phyloP scores from a whole-genome alignment of 64 coral and sea anemone species.

The Porites australiensis region DNA sequence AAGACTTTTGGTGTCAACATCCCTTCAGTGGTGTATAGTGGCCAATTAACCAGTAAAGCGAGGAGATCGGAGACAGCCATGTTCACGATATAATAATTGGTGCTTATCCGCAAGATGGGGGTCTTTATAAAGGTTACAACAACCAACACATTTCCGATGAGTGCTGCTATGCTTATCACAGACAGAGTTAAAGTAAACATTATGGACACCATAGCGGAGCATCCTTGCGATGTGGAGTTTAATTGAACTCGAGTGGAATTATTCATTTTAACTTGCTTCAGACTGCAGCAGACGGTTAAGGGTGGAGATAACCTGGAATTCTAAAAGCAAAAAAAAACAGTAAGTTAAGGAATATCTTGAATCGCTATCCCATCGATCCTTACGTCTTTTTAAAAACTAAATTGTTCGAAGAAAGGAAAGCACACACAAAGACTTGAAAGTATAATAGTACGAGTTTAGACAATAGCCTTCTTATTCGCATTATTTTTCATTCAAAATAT shows the following conservation, averaged over 20 bases:
- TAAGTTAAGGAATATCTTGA: too few species aligned
- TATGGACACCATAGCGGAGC: background rate
- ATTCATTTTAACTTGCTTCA: background rate
- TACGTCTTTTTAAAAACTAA: too few species aligned
- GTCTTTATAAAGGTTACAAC: background rate
- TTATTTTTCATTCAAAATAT: too few species aligned
- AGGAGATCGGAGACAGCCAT: slow-evolving; percentile 2
- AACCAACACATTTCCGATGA: background rate
- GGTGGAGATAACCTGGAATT: too few species aligned
- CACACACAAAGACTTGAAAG: too few species aligned
- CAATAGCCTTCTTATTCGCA: too few species aligned
- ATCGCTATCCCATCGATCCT: too few species aligned
- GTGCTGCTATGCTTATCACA: background rate
- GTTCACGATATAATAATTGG: slow-evolving; percentile 10
- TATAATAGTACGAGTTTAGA: too few species aligned
- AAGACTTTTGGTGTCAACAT: background rate
- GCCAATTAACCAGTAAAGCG: background rate
- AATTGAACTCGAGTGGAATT: background rate
- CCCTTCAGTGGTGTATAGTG: background rate
- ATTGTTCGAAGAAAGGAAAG: too few species aligned
- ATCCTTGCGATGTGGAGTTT: background rate
- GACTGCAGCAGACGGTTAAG: too few species aligned
- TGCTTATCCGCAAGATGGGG: background rate
- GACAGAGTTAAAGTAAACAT: background rate
- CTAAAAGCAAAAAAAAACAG: too few species aligned